Percentiles rank a stretch among this genome's conserved stretches.
These are phyloP conservation scores for Trichechus manatus DNA, from an alignment of 2,113 vertebrate genomes.

Conservation along the genomic window DNA sequence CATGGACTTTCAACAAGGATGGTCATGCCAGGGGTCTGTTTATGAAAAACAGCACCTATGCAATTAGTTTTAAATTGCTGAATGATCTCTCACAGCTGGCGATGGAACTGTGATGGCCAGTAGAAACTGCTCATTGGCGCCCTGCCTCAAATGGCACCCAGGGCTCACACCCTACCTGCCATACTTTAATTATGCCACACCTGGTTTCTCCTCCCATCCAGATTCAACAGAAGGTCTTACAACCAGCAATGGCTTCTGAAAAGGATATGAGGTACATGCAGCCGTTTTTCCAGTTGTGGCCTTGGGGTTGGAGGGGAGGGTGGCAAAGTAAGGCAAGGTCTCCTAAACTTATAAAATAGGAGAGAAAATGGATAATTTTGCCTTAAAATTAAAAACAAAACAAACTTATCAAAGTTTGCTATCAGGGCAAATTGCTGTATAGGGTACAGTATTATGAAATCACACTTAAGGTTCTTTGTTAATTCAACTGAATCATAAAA, in stretches of 20 bases:
- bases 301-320: neutral
- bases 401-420: neutral
- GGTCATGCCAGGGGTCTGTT: too few relatives aligned
- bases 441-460: neutral
- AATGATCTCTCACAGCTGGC: too few relatives aligned
- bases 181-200: neutral
- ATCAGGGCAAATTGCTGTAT: neutral
- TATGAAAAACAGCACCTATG: too few relatives aligned
- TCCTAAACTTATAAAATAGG: neutral
- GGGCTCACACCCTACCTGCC: too few relatives aligned
- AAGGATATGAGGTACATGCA: neutral
- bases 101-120: too few relatives aligned
- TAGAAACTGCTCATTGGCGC: too few relatives aligned
- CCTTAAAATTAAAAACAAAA: slow-evolving; percentile 15
- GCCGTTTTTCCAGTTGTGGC: neutral
- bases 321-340: neutral
- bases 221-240: neutral
- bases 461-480: slow-evolving; percentile 2
- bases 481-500: neutral
- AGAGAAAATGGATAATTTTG: neutral
- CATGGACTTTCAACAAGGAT: neutral
- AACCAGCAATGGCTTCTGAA: neutral
- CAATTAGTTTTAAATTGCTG: too few relatives aligned
- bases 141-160: too few relatives aligned
- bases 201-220: neutral